Conservation (phyloP, 2,113 vertebrate species). For the Ginglymostoma cirratum region DNA sequence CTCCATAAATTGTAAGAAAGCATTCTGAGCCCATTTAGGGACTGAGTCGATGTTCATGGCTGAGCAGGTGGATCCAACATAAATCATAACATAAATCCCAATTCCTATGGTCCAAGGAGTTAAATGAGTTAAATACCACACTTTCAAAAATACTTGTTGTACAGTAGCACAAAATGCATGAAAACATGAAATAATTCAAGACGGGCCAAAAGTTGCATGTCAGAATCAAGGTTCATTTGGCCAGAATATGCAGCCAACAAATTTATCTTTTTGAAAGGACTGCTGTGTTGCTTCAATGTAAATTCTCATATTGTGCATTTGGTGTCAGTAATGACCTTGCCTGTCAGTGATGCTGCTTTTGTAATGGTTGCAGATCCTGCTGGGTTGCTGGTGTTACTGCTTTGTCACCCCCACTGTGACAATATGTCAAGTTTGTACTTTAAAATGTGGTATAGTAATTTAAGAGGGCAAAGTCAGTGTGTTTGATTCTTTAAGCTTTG, state of each 20-base stretch:
- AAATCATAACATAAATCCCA: neutral
- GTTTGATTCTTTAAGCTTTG: neutral
- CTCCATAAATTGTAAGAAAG: neutral
- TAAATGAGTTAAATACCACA: neutral
- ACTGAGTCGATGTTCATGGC: neutral
- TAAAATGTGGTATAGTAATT: neutral
- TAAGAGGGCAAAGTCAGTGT: neutral
- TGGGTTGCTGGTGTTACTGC: neutral
- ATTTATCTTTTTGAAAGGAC: neutral
- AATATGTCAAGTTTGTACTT: neutral
- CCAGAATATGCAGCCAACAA: neutral
- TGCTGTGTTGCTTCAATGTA: neutral
- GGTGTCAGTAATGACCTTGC: neutral
- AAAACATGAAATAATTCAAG: neutral
- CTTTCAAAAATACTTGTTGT: neutral
- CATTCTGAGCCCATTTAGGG: neutral
- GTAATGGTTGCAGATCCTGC: neutral
- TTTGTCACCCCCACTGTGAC: slow-evolving; percentile 15
- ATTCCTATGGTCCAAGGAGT: neutral
- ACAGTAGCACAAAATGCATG: neutral
- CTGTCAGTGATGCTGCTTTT: slow-evolving; percentile 4
- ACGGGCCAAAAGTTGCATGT: neutral
- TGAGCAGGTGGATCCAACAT: neutral
- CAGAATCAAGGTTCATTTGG: neutral
- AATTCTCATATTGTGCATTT: neutral